Conservation (phyloP, 30 jellyfish, hydroid and myxozoan genomes). For the Aurelia coerulea region DNA sequence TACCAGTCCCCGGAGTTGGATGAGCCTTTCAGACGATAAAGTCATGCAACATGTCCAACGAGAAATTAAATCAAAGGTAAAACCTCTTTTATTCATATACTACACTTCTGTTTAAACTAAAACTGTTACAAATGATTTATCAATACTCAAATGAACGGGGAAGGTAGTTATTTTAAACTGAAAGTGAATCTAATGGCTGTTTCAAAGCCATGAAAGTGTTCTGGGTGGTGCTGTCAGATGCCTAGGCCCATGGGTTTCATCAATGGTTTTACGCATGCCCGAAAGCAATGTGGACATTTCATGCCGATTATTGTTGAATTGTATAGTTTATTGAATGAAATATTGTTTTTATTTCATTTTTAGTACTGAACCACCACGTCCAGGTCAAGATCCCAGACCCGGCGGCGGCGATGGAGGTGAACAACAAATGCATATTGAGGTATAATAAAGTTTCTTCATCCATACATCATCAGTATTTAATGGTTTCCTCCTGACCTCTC, state of each 20-base stretch:
- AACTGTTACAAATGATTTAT: too few species aligned
- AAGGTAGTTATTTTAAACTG: too few species aligned
- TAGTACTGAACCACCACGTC: slow-evolving; percentile 41
- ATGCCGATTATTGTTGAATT: too few species aligned
- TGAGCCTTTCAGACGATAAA: slow-evolving; percentile 73
- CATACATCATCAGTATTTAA: too few species aligned
- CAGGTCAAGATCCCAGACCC: slow-evolving; percentile 55
- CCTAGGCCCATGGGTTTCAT: background rate
- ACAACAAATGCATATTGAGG: slow-evolving; percentile 32
- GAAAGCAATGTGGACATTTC: background rate
- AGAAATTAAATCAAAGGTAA: slow-evolving; percentile 55
- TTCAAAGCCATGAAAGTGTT: too few species aligned
- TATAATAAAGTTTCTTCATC: background rate
- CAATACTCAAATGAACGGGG: too few species aligned
- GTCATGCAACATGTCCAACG: slow-evolving; percentile 85
- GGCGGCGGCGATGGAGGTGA: slow-evolving; percentile 31
- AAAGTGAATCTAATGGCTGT: too few species aligned
- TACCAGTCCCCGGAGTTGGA: slow-evolving; percentile 56
- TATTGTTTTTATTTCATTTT: background rate
- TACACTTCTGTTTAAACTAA: too few species aligned
- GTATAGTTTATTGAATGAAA: too few species aligned
- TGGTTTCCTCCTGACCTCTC: too few species aligned
- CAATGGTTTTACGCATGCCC: background rate
- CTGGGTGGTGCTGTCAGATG: background rate
- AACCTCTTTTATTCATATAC: background rate